Conservation (phyloP, 2,888 invertebrate genomes). For the Scotopteryx bipunctaria region DNA sequence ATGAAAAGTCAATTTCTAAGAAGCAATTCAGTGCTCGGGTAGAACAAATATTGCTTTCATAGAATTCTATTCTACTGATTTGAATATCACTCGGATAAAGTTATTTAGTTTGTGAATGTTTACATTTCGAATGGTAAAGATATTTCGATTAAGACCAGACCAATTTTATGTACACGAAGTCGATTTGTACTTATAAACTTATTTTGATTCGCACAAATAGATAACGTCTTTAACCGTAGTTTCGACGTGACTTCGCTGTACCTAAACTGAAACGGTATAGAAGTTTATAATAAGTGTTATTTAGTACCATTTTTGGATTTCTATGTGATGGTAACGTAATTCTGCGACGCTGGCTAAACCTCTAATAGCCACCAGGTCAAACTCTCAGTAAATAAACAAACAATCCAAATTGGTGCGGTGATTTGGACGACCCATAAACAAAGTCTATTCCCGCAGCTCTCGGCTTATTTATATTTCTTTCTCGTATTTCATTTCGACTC, state of each 20-base stretch:
- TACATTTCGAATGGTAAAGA: not conserved
- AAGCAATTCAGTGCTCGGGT: no score
- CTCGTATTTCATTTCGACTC: not conserved
- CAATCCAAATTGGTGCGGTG: not conserved
- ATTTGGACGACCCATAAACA: not conserved
- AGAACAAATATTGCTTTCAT: not conserved
- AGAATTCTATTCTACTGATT: constrained; percentile 4
- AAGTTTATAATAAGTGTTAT: no score
- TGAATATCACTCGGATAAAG: constrained; percentile 1
- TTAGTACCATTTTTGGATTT: no score
- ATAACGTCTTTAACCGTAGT: not conserved
- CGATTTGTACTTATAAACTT: constrained; percentile 4
- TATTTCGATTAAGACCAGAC: constrained; percentile 5
- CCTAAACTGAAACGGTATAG: no score
- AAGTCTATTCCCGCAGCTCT: constrained; percentile 1
- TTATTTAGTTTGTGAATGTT: not conserved
- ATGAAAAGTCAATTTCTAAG: not conserved
- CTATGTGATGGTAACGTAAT: no score
- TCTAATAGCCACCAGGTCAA: not conserved
- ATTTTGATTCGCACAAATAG: constrained; percentile 2
- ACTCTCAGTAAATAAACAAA: constrained; percentile 5
- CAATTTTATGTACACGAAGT: constrained; percentile 6
- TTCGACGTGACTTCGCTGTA: not conserved
- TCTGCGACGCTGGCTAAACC: not conserved
- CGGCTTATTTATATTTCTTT: constrained; percentile 11